These are phyloP conservation scores for Acrocera orbiculus DNA, from an alignment of 2,888 invertebrate genomes.

Conservation along the genomic window DNA sequence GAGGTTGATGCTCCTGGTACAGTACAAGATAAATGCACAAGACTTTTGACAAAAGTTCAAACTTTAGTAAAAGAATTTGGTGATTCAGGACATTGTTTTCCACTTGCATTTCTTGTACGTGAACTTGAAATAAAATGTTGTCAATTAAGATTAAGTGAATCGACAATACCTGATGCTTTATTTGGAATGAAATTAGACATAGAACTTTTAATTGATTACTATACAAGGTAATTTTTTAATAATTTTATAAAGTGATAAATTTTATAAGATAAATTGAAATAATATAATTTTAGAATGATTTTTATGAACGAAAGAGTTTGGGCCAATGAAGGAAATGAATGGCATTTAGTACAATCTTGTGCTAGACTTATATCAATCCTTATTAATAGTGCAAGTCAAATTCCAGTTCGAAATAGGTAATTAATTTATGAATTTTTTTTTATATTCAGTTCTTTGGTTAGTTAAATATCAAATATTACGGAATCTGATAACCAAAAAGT, in stretches of 20 bases:
- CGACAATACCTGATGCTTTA: slow-evolving; percentile 60
- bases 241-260: background rate
- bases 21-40: slow-evolving; percentile 41
- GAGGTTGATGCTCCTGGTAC: slow-evolving; percentile 27
- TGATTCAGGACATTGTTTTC: slow-evolving; percentile 72
- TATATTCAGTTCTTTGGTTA: no score
- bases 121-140: slow-evolving; percentile 64
- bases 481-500: no score
- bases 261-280: background rate
- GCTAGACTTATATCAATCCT: slow-evolving; percentile 53
- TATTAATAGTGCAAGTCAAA: slow-evolving; percentile 41
- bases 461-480: no score
- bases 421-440: slow-evolving; percentile 5
- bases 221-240: slow-evolving; percentile 36
- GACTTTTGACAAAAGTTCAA: slow-evolving; percentile 59
- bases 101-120: slow-evolving; percentile 66
- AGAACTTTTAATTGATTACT: slow-evolving; percentile 62
- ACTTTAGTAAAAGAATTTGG: slow-evolving; percentile 60
- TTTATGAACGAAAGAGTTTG: slow-evolving; percentile 72
- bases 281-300: slow-evolving; percentile 39
- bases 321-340: slow-evolving; percentile 69
- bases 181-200: slow-evolving; percentile 59
- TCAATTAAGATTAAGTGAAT: slow-evolving; percentile 48
- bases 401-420: slow-evolving; percentile 32
- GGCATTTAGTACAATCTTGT: slow-evolving; percentile 64